These are phyloP conservation scores for Corythornis madagascariensis DNA, from an alignment of 2,113 vertebrate species.

Conservation along the genomic window DNA sequence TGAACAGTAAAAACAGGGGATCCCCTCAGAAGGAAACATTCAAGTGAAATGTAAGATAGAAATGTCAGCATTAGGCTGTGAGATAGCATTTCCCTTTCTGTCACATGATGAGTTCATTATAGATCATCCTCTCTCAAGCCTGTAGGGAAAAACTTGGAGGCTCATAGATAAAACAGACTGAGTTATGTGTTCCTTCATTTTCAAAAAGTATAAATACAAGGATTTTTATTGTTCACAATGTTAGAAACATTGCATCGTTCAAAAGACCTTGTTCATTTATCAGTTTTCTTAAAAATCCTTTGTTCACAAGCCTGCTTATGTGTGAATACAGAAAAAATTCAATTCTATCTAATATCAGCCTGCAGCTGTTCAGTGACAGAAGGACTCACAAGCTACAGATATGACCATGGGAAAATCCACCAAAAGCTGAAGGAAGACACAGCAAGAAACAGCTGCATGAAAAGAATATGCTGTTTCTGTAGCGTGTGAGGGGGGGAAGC, in stretches of 20 bases:
- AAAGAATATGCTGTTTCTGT: conserved; percentile 63
- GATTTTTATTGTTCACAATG: conserved; percentile 27
- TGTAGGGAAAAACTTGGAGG: conserved; percentile 52
- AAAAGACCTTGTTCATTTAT: conserved; percentile 68
- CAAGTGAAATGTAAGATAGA: neutral
- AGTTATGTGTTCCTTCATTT: conserved; percentile 62
- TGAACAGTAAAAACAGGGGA: neutral
- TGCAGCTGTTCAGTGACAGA: conserved; percentile 89
- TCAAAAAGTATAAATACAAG: conserved; percentile 31
- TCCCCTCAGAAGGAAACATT: neutral
- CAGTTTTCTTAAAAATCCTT: conserved; percentile 62
- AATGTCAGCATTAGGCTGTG: neutral
- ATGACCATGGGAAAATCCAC: conserved; percentile 85
- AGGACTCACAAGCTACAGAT: conserved; percentile 85
- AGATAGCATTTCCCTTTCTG: conserved; percentile 26
- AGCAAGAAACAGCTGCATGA: conserved; percentile 75
- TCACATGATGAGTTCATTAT: conserved; percentile 57
- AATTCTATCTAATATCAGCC: conserved; percentile 81
- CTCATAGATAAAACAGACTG: conserved; percentile 50
- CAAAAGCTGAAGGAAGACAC: conserved; percentile 76
- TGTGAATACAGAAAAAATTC: conserved; percentile 70
- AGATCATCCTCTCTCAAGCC: conserved; percentile 66
- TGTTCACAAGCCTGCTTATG: conserved; percentile 61
- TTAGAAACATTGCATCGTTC: conserved; percentile 27
- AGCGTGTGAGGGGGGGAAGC: conserved; percentile 3